Evolutionary conservation across 2,888 invertebrate species (phyloP).

Genomic region (Lycaena phlaeas): DNA sequence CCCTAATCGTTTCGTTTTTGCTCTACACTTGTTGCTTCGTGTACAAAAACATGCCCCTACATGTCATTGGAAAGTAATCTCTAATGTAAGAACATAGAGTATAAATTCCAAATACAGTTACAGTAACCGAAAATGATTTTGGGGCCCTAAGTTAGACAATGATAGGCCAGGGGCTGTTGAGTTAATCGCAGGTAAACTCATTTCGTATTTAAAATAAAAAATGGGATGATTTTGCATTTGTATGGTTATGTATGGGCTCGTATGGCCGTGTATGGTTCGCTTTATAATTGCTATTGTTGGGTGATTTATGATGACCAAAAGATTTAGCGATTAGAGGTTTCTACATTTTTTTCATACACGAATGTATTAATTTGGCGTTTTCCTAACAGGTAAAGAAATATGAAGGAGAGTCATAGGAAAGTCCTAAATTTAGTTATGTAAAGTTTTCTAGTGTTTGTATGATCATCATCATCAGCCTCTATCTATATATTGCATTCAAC

Average conservation of each 20-base stretch:
- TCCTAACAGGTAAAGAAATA: too few relatives aligned
- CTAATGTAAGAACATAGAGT: neutral
- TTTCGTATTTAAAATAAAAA: slow-evolving; percentile 43
- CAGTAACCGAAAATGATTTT: neutral
- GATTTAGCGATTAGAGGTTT: too few relatives aligned
- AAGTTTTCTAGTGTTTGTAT: too few relatives aligned
- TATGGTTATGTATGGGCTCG: too few relatives aligned
- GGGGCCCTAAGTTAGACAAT: slow-evolving; percentile 19
- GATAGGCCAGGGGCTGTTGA: slow-evolving; percentile 57
- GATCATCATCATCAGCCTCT: too few relatives aligned
- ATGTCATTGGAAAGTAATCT: too few relatives aligned
- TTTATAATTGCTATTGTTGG: slow-evolving; percentile 10
- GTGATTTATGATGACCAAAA: slow-evolving; percentile 13
- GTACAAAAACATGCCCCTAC: too few relatives aligned
- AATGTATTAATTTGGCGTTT: too few relatives aligned
- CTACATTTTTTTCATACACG: too few relatives aligned
- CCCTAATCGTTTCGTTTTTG: slow-evolving; percentile 62
- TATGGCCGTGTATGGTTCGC: slow-evolving; percentile 20
- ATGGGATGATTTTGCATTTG: slow-evolving; percentile 39
- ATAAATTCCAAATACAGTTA: neutral
- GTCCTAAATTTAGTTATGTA: too few relatives aligned
- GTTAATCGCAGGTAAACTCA: slow-evolving; percentile 63
- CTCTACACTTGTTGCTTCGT: slow-evolving; percentile 64
- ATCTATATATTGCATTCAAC: too few relatives aligned
- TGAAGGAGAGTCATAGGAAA: too few relatives aligned